A percentile compares a stretch with the other conserved stretches of the same genome.
phyloP scores from a whole-genome alignment of 2,888 invertebrate species.

The Mylabris sibirica region DNA sequence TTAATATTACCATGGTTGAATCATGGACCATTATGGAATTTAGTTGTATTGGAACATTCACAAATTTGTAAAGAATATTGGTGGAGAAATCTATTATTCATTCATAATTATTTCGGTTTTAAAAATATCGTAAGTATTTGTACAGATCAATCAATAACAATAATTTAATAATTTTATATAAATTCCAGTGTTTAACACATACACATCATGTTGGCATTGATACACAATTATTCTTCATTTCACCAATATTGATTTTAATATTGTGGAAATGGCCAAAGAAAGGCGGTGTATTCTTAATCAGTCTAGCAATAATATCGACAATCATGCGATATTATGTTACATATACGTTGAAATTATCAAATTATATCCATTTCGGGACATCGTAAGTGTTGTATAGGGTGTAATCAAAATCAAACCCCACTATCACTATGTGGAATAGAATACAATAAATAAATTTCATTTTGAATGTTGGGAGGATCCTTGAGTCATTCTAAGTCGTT shows the following conservation, averaged over 20 bases:
- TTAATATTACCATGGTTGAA: conserved; percentile 69
- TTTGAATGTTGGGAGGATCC: too few species aligned
- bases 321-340: conserved; percentile 70
- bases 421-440: too few species aligned
- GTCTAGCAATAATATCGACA: conserved; percentile 66
- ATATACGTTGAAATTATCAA: conserved; percentile 67
- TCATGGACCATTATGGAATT: conserved; percentile 74
- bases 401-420: too few species aligned
- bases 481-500: too few species aligned
- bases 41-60: conserved; percentile 72
- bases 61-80: conserved; percentile 72
- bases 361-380: conserved; percentile 74
- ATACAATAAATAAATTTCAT: too few species aligned
- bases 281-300: conserved; percentile 61
- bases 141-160: background rate
- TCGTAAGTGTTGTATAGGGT: conserved; percentile 69
- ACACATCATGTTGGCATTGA: conserved; percentile 78
- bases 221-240: conserved; percentile 71
- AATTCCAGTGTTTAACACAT: conserved; percentile 71
- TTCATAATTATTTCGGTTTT: conserved; percentile 77
- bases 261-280: conserved; percentile 70
- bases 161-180: conserved; percentile 12
- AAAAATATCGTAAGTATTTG: conserved; percentile 68
- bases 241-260: conserved; percentile 67
- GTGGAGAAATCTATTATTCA: conserved; percentile 76